Evolutionary conservation across 2,888 invertebrate species (phyloP).

Genomic region (Tromatobia lineatoria): DNA sequence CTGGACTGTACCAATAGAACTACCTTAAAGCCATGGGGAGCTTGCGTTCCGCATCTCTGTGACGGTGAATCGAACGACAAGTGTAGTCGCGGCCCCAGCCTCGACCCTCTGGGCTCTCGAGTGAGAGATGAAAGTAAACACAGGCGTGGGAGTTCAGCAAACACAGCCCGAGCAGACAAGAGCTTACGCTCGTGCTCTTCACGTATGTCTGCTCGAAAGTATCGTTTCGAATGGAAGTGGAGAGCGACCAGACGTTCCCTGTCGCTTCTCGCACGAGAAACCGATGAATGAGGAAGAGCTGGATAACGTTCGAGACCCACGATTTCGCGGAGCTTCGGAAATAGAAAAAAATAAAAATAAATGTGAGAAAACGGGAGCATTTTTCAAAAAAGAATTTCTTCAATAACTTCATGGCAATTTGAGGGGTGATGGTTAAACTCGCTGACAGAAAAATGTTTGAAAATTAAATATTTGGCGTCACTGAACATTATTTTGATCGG

Average conservation of each 20-base stretch:
- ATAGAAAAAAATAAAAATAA: constrained; percentile 21
- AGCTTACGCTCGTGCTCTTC: constrained; percentile 25
- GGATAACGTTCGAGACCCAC: not conserved
- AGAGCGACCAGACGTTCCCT: constrained; percentile 10
- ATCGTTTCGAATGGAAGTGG: constrained; percentile 51
- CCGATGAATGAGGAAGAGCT: constrained; percentile 8
- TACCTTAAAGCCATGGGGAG: not conserved
- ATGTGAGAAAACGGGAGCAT: not conserved
- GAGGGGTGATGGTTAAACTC: too few species aligned
- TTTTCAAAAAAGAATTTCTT: too few species aligned
- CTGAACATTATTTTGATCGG: too few species aligned
- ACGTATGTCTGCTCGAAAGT: constrained; percentile 1
- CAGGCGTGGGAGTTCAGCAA: constrained; percentile 49
- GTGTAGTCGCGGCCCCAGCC: not conserved
- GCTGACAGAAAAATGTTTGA: too few species aligned
- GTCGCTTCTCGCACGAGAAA: not conserved
- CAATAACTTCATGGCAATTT: too few species aligned
- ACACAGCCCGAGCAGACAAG: constrained; percentile 35
- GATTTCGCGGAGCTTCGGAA: constrained; percentile 31
- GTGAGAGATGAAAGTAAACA: constrained; percentile 51
- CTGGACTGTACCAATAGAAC: too few species aligned
- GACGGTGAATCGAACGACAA: constrained; percentile 27
- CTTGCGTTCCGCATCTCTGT: not conserved
- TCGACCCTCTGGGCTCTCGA: not conserved
- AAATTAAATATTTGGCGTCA: too few species aligned